Evolutionary conservation across 2,797 vertebrate genomes (phyloP).

Genomic region (Halcyon chelicuti): DNA sequence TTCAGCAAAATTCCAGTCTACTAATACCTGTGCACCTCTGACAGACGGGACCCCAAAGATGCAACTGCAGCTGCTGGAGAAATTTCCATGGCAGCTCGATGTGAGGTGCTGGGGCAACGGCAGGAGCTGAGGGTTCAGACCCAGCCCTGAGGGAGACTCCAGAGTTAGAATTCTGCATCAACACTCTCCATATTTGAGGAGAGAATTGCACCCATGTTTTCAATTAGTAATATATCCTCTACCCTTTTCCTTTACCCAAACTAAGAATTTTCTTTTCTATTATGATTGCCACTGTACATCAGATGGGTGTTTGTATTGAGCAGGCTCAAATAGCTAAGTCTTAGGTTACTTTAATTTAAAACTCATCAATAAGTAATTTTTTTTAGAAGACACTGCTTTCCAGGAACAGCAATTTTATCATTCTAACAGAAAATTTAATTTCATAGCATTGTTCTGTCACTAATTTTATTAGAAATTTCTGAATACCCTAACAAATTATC

Average conservation of each 20-base stretch:
- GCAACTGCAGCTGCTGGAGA: neutral
- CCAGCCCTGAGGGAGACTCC: neutral
- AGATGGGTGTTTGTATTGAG: neutral
- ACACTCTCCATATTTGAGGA: neutral
- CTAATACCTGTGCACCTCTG: neutral
- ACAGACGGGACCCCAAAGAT: neutral
- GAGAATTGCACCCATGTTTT: neutral
- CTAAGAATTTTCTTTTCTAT: neutral
- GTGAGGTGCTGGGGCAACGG: neutral
- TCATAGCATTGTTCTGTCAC: neutral
- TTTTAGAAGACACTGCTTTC: neutral
- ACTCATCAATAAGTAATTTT: neutral
- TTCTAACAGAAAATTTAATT: neutral
- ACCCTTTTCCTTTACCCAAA: neutral
- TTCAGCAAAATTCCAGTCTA: neutral
- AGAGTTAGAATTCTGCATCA: neutral
- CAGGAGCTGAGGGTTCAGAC: fast-evolving
- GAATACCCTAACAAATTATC: neutral
- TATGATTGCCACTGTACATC: neutral
- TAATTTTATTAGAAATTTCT: slow-evolving; percentile 1
- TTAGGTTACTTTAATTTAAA: neutral
- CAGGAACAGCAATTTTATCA: neutral
- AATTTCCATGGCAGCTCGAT: neutral
- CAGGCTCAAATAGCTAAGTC: neutral
- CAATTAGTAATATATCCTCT: neutral